A percentile compares a stretch with the other conserved stretches of the same genome.
phyloP scores from a whole-genome alignment of 2,113 vertebrate genomes.

The Nansenia antarctica region DNA sequence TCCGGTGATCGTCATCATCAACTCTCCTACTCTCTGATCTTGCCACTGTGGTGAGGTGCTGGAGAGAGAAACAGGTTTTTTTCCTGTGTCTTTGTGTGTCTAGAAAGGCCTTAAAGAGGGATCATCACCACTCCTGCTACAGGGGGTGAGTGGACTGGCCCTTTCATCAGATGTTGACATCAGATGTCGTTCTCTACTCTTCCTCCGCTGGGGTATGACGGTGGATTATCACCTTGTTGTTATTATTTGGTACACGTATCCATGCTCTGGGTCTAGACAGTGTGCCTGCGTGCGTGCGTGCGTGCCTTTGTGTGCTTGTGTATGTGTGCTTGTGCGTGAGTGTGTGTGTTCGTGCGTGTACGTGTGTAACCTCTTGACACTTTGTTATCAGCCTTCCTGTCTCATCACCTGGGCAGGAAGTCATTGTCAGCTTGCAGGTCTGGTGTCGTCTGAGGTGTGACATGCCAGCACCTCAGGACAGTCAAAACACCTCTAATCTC shows the following conservation, averaged over 20 bases:
- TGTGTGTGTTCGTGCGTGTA: not conserved
- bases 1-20: not conserved
- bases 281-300: too few relatives aligned
- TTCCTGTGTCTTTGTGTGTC: not conserved
- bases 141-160: not conserved
- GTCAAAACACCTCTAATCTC: not conserved
- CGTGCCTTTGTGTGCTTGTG: too few relatives aligned
- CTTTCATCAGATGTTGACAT: not conserved
- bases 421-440: not conserved
- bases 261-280: too few relatives aligned
- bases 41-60: not conserved
- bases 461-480: conserved; percentile 8
- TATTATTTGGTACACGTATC: not conserved
- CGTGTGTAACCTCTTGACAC: not conserved
- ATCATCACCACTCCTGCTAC: not conserved
- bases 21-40: not conserved
- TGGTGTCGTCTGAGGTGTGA: not conserved
- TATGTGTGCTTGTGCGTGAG: not conserved
- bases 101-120: too few relatives aligned
- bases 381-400: not conserved
- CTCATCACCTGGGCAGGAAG: not conserved
- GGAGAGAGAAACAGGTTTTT: not conserved
- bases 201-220: not conserved
- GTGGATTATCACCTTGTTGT: not conserved
- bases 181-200: not conserved